Evolutionary conservation across 1,140 invertebrate species (phyloP), one percentile per base, ranked within the genome.

Genomic region (Drosophila pallidifrons): DNA sequence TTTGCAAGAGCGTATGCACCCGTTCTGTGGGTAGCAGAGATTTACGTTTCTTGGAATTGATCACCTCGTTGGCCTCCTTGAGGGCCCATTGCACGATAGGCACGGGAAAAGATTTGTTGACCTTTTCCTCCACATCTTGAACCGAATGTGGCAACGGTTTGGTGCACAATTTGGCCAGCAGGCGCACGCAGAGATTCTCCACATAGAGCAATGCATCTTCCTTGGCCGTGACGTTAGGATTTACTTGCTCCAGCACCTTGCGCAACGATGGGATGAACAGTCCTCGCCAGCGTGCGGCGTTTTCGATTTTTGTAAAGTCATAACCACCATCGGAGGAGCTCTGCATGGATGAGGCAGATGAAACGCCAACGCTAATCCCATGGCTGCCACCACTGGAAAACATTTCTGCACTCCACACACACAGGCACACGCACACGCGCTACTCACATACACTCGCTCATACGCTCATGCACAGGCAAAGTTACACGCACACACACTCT

Each of bases 41-140:
- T 71, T 96, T 96, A 77, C 97, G 97, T 92, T 97, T 97, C 83
- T 96, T 97, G 8, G 96, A 96, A 85, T 96, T 96, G 75, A 98
- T 94, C 52, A 97, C 96, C 76, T 96, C 96, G 77, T 96, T 96
- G 1, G 98, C 98, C 92, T 99, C 98, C 75, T 94, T 95, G 15
- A 98, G 95, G 13, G 98, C 97, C 97, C 98, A 99, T 85, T 95
- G 96, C 92, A 99, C 97, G 79, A 99, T 97, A 0, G 98, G 98
- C 30, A 96, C 96, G 0, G 98, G 98, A 94, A 99, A 99, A 35
- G 97, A 98, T 75, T 96, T 96, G 77, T 96, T 95, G 11, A 99
- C 97, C 79, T 98, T 94, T 79, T 99, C 97, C 92, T 99, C 98
- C 61, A 99, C 96, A 94, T 99, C 98, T 94, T 95, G 95, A 6